These are phyloP conservation scores for Acipenser ruthenus DNA, from an alignment of 2,797 vertebrate species.

Conservation along the genomic window DNA sequence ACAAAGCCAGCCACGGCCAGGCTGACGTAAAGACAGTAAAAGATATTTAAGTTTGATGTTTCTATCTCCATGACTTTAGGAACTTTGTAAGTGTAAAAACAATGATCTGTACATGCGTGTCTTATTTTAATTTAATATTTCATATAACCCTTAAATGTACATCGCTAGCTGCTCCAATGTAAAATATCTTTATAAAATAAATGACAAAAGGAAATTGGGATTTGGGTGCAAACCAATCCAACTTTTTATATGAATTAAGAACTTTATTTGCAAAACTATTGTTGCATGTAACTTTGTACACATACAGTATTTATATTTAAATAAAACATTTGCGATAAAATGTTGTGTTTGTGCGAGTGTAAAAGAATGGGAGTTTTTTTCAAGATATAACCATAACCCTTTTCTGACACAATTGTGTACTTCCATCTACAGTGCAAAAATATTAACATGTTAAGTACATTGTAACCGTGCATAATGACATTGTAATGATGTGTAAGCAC, in stretches of 20 bases:
- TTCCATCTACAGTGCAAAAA: too few relatives aligned
- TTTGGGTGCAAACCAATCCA: neutral
- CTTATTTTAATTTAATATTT: conserved; percentile 80
- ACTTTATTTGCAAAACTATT: conserved; percentile 69
- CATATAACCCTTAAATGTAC: conserved; percentile 79
- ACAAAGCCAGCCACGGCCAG: too few relatives aligned
- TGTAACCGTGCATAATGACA: too few relatives aligned
- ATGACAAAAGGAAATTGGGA: neutral
- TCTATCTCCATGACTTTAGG: conserved; percentile 19
- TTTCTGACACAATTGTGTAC: too few relatives aligned
- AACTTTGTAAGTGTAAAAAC: conserved; percentile 39
- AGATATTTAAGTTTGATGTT: too few relatives aligned
- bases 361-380: too few relatives aligned
- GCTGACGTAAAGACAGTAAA: too few relatives aligned
- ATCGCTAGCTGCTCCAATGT: conserved; percentile 68
- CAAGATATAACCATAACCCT: too few relatives aligned
- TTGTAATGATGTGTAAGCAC: too few relatives aligned
- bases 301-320: conserved; percentile 75
- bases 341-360: conserved; percentile 31
- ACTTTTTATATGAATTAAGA: conserved; percentile 47
- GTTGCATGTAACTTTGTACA: conserved; percentile 81
- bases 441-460: too few relatives aligned
- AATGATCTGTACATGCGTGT: neutral
- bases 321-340: conserved; percentile 76
- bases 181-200: conserved; percentile 62